Percentiles rank a stretch among this genome's conserved stretches.
These are phyloP conservation scores for Amblyraja radiata DNA, from an alignment of 2,797 vertebrate species.

Conservation along the genomic window DNA sequence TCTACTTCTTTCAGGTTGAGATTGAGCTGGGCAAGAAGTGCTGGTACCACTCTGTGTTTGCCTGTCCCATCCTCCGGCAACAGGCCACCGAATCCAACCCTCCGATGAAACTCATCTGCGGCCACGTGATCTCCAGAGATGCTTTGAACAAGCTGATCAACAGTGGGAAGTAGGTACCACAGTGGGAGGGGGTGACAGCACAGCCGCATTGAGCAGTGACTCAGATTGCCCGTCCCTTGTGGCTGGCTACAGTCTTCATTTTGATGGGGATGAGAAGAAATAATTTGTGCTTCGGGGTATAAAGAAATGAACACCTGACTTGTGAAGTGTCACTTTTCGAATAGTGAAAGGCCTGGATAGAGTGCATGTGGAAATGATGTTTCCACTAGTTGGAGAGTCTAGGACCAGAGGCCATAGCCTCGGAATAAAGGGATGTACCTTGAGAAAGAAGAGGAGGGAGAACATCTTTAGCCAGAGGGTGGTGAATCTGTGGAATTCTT, in stretches of 20 bases:
- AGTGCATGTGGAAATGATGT: too few species aligned
- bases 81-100: constrained; percentile 85
- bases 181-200: too few species aligned
- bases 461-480: too few species aligned
- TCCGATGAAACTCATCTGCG: constrained; percentile 88
- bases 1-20: constrained; percentile 64
- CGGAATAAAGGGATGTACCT: too few species aligned
- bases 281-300: background rate
- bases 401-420: too few species aligned
- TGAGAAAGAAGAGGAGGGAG: too few species aligned
- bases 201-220: background rate
- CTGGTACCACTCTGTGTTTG: constrained; percentile 89
- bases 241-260: background rate
- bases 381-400: too few species aligned
- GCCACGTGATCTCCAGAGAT: constrained; percentile 83
- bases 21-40: constrained; percentile 87
- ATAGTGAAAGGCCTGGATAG: too few species aligned
- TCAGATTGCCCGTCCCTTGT: background rate
- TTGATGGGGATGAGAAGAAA: background rate
- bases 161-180: constrained; percentile 74
- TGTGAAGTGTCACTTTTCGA: too few species aligned
- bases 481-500: too few species aligned
- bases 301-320: background rate
- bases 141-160: constrained; percentile 90
- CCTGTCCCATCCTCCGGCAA: constrained; percentile 85